A percentile compares a stretch with the other conserved stretches of the same genome.
Conservation (phyloP, 2,888 invertebrate genomes). For the Agapostemon virescens region DNA sequence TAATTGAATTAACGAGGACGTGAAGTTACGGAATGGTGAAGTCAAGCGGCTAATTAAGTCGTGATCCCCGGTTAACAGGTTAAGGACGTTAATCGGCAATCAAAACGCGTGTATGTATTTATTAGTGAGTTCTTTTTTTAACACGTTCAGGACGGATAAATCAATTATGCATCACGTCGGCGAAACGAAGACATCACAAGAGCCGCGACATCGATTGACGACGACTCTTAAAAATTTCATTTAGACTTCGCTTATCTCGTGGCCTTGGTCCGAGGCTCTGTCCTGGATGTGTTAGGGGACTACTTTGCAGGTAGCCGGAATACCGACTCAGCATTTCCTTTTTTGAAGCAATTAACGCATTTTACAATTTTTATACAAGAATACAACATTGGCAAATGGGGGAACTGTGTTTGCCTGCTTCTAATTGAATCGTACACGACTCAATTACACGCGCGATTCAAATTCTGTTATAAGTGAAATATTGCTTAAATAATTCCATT, state of each 20-base stretch:
- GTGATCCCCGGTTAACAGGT: background rate
- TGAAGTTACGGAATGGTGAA: background rate
- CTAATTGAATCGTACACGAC: conserved; percentile 51
- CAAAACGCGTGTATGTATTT: conserved; percentile 36
- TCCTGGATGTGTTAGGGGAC: background rate
- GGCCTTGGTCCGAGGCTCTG: background rate
- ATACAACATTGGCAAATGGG: conserved; percentile 54
- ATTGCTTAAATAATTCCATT: conserved; percentile 62
- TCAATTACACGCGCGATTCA: conserved; percentile 53
- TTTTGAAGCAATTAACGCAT: conserved; percentile 45
- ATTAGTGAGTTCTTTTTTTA: conserved; percentile 29
- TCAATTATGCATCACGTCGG: background rate
- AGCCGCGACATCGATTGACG: background rate
- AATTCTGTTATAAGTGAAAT: conserved; percentile 49
- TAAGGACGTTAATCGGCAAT: conserved; percentile 26
- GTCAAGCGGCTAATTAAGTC: background rate
- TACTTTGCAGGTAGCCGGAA: conserved; percentile 25
- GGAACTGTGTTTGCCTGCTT: conserved; percentile 58
- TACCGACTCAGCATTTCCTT: conserved; percentile 56
- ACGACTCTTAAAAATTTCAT: background rate
- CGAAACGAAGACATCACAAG: background rate
- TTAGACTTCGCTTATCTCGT: background rate
- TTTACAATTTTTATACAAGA: conserved; percentile 62
- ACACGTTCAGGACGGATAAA: background rate
- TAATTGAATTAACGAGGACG: background rate